phyloP scores from a whole-genome alignment of 2,888 invertebrate genomes.

The Tipula vernalis region DNA sequence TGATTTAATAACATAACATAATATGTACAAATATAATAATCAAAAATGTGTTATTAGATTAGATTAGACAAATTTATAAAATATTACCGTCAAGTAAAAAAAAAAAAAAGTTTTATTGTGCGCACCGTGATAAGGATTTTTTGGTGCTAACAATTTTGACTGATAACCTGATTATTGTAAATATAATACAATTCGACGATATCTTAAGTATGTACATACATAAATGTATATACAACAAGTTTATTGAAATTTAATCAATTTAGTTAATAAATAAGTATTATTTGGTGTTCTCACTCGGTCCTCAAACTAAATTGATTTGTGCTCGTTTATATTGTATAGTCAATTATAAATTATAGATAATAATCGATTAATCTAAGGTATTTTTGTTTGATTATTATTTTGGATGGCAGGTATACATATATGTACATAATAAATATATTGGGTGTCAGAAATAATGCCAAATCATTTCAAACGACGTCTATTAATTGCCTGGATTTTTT shows the following conservation, averaged over 20 bases:
- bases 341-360: background rate
- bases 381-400: background rate
- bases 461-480: background rate
- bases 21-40: background rate
- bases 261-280: background rate
- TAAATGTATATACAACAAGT: background rate
- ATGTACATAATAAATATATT: background rate
- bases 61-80: background rate
- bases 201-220: background rate
- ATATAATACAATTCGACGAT: background rate
- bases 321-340: background rate
- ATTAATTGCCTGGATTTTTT: background rate
- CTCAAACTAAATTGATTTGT: background rate
- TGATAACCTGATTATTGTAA: background rate
- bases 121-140: background rate
- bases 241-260: conserved; percentile 4
- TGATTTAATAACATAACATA: conserved; percentile 9
- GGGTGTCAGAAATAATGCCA: background rate
- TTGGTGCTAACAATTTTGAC: background rate
- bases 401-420: background rate
- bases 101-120: background rate
- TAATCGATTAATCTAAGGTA: background rate
- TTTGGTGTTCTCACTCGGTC: background rate
- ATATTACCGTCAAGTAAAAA: background rate
- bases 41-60: background rate